A percentile compares a stretch with the other conserved stretches of the same genome.
Conservation (phyloP, 2,888 invertebrate species). For the Latrodectus elegans region DNA sequence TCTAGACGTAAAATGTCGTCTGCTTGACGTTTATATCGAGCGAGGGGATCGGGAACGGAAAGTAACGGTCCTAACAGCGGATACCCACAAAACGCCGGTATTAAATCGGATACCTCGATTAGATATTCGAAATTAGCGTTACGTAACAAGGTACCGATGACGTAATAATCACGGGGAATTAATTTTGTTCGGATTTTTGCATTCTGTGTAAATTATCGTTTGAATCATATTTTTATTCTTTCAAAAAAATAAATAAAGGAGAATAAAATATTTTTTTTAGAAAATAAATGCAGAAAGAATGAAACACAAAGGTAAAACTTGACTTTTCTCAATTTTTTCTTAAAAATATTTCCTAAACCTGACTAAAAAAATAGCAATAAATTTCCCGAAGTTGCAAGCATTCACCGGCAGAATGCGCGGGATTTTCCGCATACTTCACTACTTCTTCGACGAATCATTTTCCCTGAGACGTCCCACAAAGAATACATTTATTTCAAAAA, state of each 20-base stretch:
- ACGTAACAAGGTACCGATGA: constrained; percentile 21
- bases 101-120: constrained; percentile 34
- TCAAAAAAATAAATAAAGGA: neutral
- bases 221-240: neutral
- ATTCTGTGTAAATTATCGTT: neutral
- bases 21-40: constrained; percentile 40
- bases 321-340: no score
- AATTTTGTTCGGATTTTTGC: neutral
- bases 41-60: constrained; percentile 17
- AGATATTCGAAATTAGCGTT: constrained; percentile 15
- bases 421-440: constrained; percentile 36
- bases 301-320: no score
- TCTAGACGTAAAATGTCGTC: constrained; percentile 19
- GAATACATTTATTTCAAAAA: no score
- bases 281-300: no score
- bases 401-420: constrained; percentile 26
- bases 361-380: no score
- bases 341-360: no score
- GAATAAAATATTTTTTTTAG: neutral
- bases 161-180: constrained; percentile 17
- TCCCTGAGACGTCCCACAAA: no score
- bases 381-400: neutral
- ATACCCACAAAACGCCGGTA: constrained; percentile 31
- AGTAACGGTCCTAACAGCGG: constrained; percentile 50
- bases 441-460: neutral